Percentiles rank a stretch among this genome's conserved stretches.
phyloP scores from a whole-genome alignment of 1,140 invertebrate species.

The Delia radicum region DNA sequence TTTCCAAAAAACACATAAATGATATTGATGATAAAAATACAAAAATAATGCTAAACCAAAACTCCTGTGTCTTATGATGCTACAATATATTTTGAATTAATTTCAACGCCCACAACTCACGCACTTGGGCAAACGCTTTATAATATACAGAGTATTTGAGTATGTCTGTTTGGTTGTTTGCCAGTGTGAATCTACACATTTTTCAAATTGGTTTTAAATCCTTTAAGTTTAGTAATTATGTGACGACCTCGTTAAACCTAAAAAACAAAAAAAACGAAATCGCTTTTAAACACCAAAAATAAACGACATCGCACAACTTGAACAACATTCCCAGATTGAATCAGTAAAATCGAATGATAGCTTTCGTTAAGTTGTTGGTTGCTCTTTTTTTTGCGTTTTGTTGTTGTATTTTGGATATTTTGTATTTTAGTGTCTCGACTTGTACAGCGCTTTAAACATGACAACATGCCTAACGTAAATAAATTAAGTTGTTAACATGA shows the following conservation, averaged over 20 bases:
- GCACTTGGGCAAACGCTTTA: not conserved
- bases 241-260: conserved; percentile 4
- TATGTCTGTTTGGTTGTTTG: too few species aligned
- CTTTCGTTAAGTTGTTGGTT: not conserved
- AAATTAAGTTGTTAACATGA: conserved; percentile 36
- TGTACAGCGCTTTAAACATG: not conserved
- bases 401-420: not conserved
- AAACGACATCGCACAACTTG: not conserved
- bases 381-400: not conserved
- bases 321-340: conserved; percentile 13
- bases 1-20: not conserved
- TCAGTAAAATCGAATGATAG: not conserved
- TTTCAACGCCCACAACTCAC: conserved; percentile 26
- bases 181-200: too few species aligned
- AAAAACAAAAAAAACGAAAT: not conserved
- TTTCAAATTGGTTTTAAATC: not conserved
- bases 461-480: conserved; percentile 28
- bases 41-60: not conserved
- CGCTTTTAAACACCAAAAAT: not conserved
- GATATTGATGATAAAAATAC: not conserved
- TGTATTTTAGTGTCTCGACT: not conserved
- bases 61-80: too few species aligned
- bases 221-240: conserved; percentile 19
- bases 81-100: conserved; percentile 28
- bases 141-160: too few species aligned